Evolutionary conservation across 2,888 invertebrate species (phyloP).

Genomic region (Incurvaria masculella): DNA sequence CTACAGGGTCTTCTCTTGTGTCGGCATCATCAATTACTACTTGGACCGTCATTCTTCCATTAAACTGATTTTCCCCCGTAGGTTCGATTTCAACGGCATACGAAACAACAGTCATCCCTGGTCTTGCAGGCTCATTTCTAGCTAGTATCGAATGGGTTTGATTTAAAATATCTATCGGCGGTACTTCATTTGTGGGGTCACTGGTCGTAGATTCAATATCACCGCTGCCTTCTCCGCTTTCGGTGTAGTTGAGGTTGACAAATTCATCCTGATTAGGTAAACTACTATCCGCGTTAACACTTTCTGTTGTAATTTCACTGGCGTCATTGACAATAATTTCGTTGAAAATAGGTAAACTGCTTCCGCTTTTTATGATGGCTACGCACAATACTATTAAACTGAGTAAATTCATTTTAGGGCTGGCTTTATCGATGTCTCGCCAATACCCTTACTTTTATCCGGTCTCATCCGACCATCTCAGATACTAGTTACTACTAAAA

Average conservation of each 20-base stretch:
- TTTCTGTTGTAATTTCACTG: background rate
- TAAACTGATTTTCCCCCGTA: conserved; percentile 22
- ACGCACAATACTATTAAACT: background rate
- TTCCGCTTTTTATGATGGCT: background rate
- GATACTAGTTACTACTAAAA: too few species aligned
- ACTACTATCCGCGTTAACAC: background rate
- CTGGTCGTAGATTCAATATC: background rate
- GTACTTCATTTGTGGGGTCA: background rate
- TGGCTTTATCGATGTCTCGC: background rate
- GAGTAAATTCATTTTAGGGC: background rate
- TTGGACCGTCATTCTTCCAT: conserved; percentile 21
- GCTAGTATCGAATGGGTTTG: background rate
- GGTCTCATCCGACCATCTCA: background rate
- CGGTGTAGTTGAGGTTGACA: too few species aligned
- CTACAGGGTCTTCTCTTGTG: conserved; percentile 23
- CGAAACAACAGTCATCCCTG: conserved; percentile 25
- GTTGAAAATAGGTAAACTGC: background rate
- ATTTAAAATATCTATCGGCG: too few species aligned
- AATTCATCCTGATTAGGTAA: background rate
- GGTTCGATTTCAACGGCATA: conserved; percentile 26
- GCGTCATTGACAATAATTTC: background rate
- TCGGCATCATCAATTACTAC: conserved; percentile 20
- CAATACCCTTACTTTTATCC: background rate
- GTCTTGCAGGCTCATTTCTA: conserved; percentile 23
- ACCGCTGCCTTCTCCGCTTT: too few species aligned